Evolutionary conservation across 1,140 invertebrate genomes (phyloP).

Genomic region (Aphelinus certus): DNA sequence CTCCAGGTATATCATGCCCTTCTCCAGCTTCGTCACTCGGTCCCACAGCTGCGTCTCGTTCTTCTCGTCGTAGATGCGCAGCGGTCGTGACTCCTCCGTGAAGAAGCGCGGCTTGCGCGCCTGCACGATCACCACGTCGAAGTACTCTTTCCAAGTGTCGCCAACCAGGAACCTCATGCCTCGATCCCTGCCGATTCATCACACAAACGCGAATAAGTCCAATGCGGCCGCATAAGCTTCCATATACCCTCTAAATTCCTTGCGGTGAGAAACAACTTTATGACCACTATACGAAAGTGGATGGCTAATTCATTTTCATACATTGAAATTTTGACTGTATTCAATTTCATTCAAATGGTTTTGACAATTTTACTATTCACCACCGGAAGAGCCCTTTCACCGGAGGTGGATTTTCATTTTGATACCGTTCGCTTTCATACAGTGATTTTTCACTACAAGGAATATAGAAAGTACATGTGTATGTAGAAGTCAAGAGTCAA

Average conservation of each 20-base stretch:
- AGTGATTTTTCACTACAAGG: no score
- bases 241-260: constrained; percentile 25
- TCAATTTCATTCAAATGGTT: background rate
- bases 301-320: no score
- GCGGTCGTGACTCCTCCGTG: constrained; percentile 88
- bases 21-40: constrained; percentile 85
- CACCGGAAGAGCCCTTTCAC: no score
- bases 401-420: no score
- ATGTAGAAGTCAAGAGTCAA: background rate
- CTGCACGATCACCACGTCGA: constrained; percentile 94
- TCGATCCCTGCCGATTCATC: constrained; percentile 75
- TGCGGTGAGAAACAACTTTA: no score
- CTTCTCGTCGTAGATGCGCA: constrained; percentile 86
- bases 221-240: constrained; percentile 39
- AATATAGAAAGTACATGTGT: no score
- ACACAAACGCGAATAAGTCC: no score
- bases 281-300: no score
- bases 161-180: constrained; percentile 93
- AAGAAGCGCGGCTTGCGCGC: constrained; percentile 97
- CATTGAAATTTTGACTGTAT: no score
- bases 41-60: constrained; percentile 89
- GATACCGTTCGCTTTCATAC: no score
- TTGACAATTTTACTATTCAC: no score
- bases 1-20: constrained; percentile 94
- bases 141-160: constrained; percentile 87